These are phyloP conservation scores for Pomatostomus ruficeps DNA, from an alignment of 2,113 vertebrate genomes.

Conservation along the genomic window DNA sequence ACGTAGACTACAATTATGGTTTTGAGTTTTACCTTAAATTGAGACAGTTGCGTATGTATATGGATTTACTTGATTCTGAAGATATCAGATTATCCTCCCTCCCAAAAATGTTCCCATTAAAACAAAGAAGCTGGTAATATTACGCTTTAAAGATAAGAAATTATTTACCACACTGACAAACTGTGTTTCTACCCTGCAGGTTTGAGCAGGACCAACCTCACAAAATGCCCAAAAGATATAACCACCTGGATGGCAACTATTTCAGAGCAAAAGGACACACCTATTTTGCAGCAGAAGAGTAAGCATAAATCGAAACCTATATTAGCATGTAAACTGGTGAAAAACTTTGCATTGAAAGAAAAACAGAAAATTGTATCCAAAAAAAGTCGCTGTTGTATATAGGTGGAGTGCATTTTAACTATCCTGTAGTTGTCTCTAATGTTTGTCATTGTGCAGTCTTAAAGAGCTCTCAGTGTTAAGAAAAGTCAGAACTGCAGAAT, in stretches of 20 bases:
- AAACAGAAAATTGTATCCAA: background rate
- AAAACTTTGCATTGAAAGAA: background rate
- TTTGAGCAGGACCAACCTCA: background rate
- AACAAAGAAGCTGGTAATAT: background rate
- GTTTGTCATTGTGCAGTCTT: background rate
- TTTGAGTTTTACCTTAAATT: background rate
- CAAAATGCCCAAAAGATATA: conserved; percentile 63
- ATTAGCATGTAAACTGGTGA: background rate
- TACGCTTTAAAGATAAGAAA: background rate
- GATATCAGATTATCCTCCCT: background rate
- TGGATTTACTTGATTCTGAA: background rate
- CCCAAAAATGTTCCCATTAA: background rate
- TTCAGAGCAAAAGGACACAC: background rate
- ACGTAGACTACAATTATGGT: background rate
- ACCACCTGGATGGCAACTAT: background rate
- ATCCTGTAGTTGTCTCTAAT: background rate
- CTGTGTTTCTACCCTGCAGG: background rate
- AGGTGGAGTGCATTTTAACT: background rate
- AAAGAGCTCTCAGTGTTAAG: background rate
- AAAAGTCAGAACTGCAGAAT: background rate
- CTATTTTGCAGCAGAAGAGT: conserved; percentile 66
- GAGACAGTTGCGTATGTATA: background rate
- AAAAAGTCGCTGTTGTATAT: background rate
- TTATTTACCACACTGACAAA: background rate
- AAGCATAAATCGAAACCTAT: conserved; percentile 48